Conservation (phyloP, 2,113 vertebrate genomes). For the Microtus pennsylvanicus region DNA sequence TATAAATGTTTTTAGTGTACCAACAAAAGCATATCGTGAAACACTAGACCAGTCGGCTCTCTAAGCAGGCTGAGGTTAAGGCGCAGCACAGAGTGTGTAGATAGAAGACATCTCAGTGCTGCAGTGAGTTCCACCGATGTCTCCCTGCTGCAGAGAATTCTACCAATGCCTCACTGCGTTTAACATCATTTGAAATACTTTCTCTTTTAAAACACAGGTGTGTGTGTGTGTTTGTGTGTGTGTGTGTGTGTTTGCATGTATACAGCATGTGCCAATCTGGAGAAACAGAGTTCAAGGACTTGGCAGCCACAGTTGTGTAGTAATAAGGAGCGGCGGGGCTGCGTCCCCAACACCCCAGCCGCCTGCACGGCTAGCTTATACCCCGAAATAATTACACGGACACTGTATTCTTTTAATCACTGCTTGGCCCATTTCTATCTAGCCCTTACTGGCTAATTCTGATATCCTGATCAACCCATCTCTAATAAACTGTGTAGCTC, state of each 20-base stretch:
- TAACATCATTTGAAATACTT: background rate
- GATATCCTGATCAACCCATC: too few relatives aligned
- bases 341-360: too few relatives aligned
- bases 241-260: background rate
- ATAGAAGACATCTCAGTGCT: background rate
- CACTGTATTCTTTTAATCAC: too few relatives aligned
- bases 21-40: background rate
- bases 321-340: too few relatives aligned
- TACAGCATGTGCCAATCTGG: background rate
- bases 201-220: background rate
- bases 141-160: background rate
- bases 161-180: background rate
- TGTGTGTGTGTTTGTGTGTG: background rate
- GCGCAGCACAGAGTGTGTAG: background rate
- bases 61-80: background rate
- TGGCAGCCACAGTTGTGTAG: background rate
- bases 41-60: background rate
- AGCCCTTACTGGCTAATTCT: too few relatives aligned
- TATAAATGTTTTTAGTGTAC: constrained; percentile 17
- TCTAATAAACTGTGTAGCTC: too few relatives aligned
- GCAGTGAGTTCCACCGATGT: background rate
- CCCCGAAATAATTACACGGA: too few relatives aligned
- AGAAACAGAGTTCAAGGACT: background rate
- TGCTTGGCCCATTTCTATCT: too few relatives aligned
- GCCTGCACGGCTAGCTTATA: too few relatives aligned